phyloP scores from a whole-genome alignment of 2,797 vertebrate genomes.

The Tauraco hartlaubi region DNA sequence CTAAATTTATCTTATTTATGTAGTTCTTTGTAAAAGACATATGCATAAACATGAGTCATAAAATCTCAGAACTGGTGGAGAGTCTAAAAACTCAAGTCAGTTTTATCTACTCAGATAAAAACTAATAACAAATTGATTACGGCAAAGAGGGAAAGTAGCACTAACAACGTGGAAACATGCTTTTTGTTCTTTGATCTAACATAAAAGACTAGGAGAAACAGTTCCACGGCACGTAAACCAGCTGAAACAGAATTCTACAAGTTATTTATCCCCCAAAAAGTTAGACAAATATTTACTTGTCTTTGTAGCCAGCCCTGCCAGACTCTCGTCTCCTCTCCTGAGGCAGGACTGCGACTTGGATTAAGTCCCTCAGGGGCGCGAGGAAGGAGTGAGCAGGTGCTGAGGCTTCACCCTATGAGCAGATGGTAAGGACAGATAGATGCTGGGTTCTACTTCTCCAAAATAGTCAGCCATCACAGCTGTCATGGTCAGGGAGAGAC shows the following conservation, averaged over 20 bases:
- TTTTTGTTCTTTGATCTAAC: background rate
- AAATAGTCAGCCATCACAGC: background rate
- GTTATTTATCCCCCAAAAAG: background rate
- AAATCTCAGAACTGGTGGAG: background rate
- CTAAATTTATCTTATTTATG: background rate
- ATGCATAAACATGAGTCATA: background rate
- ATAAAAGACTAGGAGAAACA: background rate
- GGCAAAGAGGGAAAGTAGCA: background rate
- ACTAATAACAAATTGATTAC: background rate
- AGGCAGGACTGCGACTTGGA: background rate
- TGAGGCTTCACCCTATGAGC: background rate
- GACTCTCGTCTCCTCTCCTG: background rate
- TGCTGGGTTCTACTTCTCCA: background rate
- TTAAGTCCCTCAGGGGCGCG: background rate
- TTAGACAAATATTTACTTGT: background rate
- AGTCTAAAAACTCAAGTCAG: background rate
- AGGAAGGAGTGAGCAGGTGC: background rate
- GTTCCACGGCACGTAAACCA: accelerated
- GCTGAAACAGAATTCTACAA: background rate
- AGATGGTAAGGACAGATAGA: background rate
- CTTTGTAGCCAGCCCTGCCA: background rate
- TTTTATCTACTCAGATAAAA: background rate
- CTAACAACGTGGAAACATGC: background rate
- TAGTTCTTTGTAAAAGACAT: background rate
- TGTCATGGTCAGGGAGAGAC: background rate